Evolutionary conservation across 2,888 invertebrate genomes (phyloP).

Genomic region (Papilio protenor): DNA sequence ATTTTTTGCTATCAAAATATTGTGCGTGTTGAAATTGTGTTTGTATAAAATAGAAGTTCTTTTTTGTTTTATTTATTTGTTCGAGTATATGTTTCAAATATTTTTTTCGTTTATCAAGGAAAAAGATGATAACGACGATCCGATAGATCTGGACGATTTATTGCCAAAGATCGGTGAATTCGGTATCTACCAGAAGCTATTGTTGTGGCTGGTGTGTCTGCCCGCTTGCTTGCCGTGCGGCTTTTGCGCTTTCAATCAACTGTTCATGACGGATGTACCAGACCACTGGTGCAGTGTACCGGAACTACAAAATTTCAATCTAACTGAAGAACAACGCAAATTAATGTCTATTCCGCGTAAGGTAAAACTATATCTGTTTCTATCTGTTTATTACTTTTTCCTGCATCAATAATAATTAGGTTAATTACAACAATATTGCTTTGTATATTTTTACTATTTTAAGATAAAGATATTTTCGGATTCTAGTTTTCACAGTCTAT

Average conservation of each 20-base stretch:
- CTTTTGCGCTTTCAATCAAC: conserved; percentile 96
- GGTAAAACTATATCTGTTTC: conserved; percentile 44
- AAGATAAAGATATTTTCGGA: no score
- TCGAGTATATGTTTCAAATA: background rate
- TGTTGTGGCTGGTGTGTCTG: conserved; percentile 93
- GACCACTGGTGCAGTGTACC: conserved; percentile 94
- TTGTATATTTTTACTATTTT: background rate
- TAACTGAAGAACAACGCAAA: conserved; percentile 85
- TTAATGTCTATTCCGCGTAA: conserved; percentile 86
- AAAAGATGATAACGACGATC: conserved; percentile 72
- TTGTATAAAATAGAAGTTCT: background rate
- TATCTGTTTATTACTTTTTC: background rate
- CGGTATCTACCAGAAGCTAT: conserved; percentile 93
- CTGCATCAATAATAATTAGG: background rate
- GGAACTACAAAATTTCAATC: conserved; percentile 82
- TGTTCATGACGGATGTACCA: conserved; percentile 95
- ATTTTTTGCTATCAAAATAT: background rate
- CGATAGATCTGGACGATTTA: conserved; percentile 93
- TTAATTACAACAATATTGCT: background rate
- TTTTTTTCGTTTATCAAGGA: conserved; percentile 54
- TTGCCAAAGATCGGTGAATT: conserved; percentile 94
- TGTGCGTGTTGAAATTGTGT: conserved; percentile 21
- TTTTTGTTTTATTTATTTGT: background rate
- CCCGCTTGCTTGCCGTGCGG: conserved; percentile 96
- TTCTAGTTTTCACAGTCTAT: background rate